phyloP scores from a whole-genome alignment of 2,797 vertebrate species.

The Pseudochaenichthys georgianus region DNA sequence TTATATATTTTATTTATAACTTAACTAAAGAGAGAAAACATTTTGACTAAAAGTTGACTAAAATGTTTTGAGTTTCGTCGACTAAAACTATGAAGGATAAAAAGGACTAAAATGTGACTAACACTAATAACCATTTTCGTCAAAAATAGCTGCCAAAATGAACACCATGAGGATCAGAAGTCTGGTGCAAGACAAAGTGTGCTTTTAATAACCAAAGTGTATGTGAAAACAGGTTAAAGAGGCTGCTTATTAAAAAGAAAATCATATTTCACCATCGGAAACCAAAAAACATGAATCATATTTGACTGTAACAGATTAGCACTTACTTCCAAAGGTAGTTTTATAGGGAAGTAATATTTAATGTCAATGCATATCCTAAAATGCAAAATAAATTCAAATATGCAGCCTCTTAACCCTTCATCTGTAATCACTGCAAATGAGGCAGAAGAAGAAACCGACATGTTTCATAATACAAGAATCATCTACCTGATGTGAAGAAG shows the following conservation, averaged over 20 bases:
- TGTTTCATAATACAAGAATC: too few species aligned
- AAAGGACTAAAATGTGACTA: too few species aligned
- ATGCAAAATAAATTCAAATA: neutral
- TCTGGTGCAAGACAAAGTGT: neutral
- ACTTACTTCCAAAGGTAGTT: neutral
- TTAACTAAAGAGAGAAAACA: too few species aligned
- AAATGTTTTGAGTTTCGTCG: neutral
- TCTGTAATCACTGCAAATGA: neutral
- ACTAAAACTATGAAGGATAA: too few species aligned
- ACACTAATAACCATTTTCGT: too few species aligned
- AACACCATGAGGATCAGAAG: neutral
- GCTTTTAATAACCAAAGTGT: neutral
- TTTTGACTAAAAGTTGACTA: too few species aligned
- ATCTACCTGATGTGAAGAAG: neutral
- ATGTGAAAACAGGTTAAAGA: neutral
- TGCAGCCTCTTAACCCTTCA: neutral
- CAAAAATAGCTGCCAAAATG: too few species aligned
- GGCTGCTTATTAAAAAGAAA: neutral
- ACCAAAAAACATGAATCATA: neutral
- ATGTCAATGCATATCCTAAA: neutral
- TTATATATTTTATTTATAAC: too few species aligned
- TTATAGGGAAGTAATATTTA: neutral
- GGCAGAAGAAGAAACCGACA: neutral
- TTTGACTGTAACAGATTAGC: neutral
- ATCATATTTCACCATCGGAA: neutral